Percentiles rank a stretch among this genome's conserved stretches.
These are phyloP conservation scores for Loris lydekkerianus DNA, from an alignment of 2,797 vertebrate genomes.

Conservation along the genomic window DNA sequence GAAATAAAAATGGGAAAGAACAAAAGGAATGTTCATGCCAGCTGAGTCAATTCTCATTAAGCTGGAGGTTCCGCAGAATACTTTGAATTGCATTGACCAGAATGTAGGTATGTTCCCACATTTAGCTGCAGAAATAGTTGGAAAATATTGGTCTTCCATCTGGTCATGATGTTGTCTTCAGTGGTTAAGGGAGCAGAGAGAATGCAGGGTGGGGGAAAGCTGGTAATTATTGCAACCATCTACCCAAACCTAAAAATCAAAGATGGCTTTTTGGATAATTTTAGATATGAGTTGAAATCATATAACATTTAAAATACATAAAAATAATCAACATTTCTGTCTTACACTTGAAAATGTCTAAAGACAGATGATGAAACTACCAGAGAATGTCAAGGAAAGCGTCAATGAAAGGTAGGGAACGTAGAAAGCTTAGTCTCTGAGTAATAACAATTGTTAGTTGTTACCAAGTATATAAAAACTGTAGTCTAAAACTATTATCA, in stretches of 20 bases:
- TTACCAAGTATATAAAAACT: neutral
- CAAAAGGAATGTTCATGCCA: neutral
- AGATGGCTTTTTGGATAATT: neutral
- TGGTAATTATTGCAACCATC: neutral
- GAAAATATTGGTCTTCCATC: neutral
- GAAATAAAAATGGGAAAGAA: slow-evolving; percentile 26
- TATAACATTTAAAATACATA: neutral
- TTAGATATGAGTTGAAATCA: neutral
- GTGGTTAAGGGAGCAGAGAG: neutral
- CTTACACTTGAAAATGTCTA: neutral
- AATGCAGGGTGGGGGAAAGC: neutral
- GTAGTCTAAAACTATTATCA: neutral
- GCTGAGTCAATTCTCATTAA: neutral
- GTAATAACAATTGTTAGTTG: slow-evolving; percentile 8
- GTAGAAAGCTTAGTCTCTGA: slow-evolving; percentile 11
- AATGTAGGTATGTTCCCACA: neutral
- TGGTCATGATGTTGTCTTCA: neutral
- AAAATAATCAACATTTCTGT: neutral
- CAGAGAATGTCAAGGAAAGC: neutral
- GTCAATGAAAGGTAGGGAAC: neutral
- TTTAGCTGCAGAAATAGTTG: neutral
- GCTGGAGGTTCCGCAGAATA: neutral
- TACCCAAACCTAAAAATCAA: neutral
- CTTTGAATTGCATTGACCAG: neutral
- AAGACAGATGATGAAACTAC: neutral